Conservation (phyloP, 2,113 vertebrate genomes). For the Eulacestoma nigropectus region DNA sequence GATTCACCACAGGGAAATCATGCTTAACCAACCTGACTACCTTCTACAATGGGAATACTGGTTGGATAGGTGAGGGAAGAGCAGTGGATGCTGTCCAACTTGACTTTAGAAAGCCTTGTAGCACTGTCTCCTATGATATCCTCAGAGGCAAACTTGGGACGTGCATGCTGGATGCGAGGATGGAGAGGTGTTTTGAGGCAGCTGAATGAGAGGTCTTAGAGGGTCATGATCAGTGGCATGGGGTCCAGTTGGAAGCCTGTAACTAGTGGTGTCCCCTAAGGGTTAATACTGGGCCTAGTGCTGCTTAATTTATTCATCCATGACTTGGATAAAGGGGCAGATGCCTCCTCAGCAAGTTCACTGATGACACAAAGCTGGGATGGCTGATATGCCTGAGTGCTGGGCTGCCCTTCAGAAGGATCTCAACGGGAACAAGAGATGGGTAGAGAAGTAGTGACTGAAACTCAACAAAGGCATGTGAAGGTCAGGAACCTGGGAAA, state of each 20-base stretch:
- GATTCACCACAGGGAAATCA: neutral
- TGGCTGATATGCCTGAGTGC: fast-evolving
- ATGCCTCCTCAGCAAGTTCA: neutral
- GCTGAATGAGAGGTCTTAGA: neutral
- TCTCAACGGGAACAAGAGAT: neutral
- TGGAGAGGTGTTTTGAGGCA: neutral
- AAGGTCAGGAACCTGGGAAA: neutral
- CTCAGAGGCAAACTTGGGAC: neutral
- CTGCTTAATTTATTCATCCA: neutral
- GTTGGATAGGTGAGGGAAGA: neutral
- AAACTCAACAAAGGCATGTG: neutral
- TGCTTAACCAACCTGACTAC: neutral
- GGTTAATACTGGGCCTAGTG: neutral
- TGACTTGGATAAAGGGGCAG: neutral
- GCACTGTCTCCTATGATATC: neutral
- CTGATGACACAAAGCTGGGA: neutral
- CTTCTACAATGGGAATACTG: neutral
- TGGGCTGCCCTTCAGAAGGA: neutral
- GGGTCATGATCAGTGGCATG: neutral
- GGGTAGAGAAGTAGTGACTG: neutral
- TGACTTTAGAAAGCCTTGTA: neutral
- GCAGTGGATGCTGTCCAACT: neutral
- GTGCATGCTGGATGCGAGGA: neutral
- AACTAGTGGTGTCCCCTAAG: neutral
- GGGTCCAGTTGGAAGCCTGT: neutral